These are phyloP conservation scores for Drosophila anomalata DNA, from an alignment of 2,888 invertebrate species.

Conservation along the genomic window DNA sequence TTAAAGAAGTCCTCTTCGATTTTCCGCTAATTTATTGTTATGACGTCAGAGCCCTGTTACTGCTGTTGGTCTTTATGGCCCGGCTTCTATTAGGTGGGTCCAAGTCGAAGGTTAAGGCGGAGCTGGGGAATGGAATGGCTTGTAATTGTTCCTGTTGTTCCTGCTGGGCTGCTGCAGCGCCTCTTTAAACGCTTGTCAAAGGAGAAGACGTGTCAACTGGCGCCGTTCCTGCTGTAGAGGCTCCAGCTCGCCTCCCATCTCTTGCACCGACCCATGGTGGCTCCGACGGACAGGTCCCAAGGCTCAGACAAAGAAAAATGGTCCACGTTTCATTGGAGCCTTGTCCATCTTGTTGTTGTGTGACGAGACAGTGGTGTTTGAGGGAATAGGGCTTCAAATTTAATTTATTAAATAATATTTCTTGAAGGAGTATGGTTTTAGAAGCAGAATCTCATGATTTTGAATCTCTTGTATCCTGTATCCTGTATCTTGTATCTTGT, in stretches of 20 bases:
- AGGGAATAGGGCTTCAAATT: neutral
- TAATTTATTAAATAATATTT: too few relatives aligned
- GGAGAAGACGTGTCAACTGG: slow-evolving; percentile 64
- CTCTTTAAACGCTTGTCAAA: slow-evolving; percentile 69
- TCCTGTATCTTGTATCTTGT: too few relatives aligned
- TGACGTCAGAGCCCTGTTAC: slow-evolving; percentile 53
- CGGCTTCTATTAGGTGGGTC: neutral
- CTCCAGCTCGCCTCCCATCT: neutral
- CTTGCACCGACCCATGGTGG: neutral
- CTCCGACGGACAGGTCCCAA: slow-evolving; percentile 30
- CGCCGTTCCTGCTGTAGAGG: slow-evolving; percentile 42
- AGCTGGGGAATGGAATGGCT: slow-evolving; percentile 41
- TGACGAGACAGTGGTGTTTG: neutral
- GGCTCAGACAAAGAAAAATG: slow-evolving; percentile 65
- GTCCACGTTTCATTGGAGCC: slow-evolving; percentile 60
- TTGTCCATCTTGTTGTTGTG: slow-evolving; percentile 20
- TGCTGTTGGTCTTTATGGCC: slow-evolving; percentile 4
- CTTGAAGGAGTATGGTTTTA: too few relatives aligned
- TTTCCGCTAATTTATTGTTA: slow-evolving; percentile 67
- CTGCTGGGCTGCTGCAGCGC: slow-evolving; percentile 32
- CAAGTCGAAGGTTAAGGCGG: slow-evolving; percentile 49
- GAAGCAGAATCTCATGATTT: too few relatives aligned
- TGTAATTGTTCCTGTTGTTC: slow-evolving; percentile 36
- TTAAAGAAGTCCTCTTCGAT: too few relatives aligned
- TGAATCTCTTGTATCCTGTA: too few relatives aligned